Base-by-base conservation (phyloP, 1,140 invertebrate species). In the Drosophila bifasciata region DNA sequence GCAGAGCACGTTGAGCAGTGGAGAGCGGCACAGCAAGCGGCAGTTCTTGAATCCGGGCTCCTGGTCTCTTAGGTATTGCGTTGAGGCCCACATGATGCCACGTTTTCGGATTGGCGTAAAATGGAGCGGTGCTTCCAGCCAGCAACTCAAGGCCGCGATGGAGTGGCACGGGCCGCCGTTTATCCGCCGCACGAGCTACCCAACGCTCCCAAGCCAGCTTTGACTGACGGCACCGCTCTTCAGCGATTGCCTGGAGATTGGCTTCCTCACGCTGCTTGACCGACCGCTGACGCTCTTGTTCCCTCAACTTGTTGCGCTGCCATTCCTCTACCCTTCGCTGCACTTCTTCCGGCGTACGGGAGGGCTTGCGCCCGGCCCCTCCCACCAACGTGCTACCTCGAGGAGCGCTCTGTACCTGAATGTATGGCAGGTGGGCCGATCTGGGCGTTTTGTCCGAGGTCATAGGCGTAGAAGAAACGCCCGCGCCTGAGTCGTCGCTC, bases 181-280 rank as follows among this genome's bases (percentile, higher is more conserved):
- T 45, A 15, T 7, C 0, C 1, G 45, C 32, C 32, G 36, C 8
- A 16, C 56, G 60, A 1, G 41, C 3, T 19, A 76, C 25, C 73
- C 73, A 76, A 9, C 73, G 73, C 16, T 76, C 45, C 56, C 62
- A 76, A 8, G 73, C 68, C 0, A 67, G 25, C 36, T 67, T 19
- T 8, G 68, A 46, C 6, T 67, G 56, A 19, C 51, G 41, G 0
- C 21, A 41, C 5, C 72, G 60, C 9, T 41, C 39, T 8, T 41
- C 68, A 56, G n/a, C 11, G 39, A 25, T 6, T 43, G 16, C 45
- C 36, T 48, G 17, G 44, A 25, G 13, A 3, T 16, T 16, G 28
- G 56, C 48, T 11, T 17, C 15, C 15, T 41, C 51, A 1, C 19
- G 51, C 8, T n/a, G 51, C 13, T 23, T 53, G 17, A n/a, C 1